Conservation (phyloP, 1,140 invertebrate species). For the Aphis gossypii region DNA sequence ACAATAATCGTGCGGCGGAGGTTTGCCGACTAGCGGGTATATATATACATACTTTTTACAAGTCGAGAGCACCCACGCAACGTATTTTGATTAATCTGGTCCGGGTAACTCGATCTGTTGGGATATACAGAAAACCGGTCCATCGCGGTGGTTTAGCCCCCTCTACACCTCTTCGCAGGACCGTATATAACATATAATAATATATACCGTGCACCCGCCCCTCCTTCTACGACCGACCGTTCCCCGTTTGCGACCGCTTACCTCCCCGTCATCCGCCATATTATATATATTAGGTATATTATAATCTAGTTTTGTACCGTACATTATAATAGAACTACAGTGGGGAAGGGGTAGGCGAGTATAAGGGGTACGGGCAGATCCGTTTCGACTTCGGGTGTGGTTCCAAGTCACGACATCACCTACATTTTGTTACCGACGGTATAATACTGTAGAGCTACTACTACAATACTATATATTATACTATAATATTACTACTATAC, state of each 20-base stretch:
- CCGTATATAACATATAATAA: neutral
- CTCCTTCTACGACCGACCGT: neutral
- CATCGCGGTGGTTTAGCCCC: neutral
- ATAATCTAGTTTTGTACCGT: conserved; percentile 46
- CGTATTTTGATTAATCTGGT: conserved; percentile 58
- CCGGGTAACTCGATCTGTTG: conserved; percentile 44
- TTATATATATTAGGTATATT: neutral
- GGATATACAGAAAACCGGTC: conserved; percentile 48
- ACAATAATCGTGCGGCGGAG: conserved; percentile 51
- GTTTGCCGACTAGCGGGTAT: conserved; percentile 17
- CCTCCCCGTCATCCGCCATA: neutral
- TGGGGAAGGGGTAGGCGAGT: neutral
- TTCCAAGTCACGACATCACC: conserved; percentile 54
- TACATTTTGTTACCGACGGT: conserved; percentile 44
- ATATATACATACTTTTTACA: neutral
- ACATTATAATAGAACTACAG: too few relatives aligned
- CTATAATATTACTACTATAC: neutral
- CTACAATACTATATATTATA: conserved; percentile 5
- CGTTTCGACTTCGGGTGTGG: conserved; percentile 57
- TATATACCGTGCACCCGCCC: neutral
- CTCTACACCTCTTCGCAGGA: neutral
- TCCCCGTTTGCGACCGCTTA: neutral
- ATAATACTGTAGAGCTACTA: neutral
- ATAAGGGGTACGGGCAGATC: conserved; percentile 38
- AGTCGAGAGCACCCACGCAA: conserved; percentile 54